Base-by-base conservation (phyloP, 1,140 invertebrate genomes). In the Magallana ariakensis region DNA sequence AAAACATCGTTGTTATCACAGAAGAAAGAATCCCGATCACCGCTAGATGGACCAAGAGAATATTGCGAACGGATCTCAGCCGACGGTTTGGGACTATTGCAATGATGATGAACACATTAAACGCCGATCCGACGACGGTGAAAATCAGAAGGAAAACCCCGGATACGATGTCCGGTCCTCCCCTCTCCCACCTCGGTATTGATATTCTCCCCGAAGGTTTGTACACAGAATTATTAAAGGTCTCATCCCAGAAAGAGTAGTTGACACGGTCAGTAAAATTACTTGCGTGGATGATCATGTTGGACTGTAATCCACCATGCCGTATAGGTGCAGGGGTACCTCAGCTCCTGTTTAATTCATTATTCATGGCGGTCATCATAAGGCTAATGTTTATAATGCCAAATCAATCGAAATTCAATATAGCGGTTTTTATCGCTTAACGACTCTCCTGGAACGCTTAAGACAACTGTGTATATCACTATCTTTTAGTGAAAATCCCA, bases 1-100 rank as follows among this genome's bases (percentile, higher is more conserved):
- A 85, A 53, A 87, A 89, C 57, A 92, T 80, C n/a, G 90, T 91
- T 7, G 89, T 92, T 9, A 90, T 80, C 55, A 92, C 33, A 33
- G 91, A 92, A 0, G 91, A 85, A 26, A 89, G 62, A 66, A 93
- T 80, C 1, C 93, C 93, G 0, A 93, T 90, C 6, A 87, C 82
- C 7, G 91, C 93, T 55, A 93, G 89, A 82, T 93, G 93, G 16
- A 93, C 89, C 2, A 93, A 87, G 11, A 93, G 87, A 62, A 93
- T 92, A 86, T 93, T 93, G 66, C 93, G 85, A 15, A 93, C 92
- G 22, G 91, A 90, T 19, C 92, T 80, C 80, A 93, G 88, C n/a
- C 92, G 87, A 54, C 91, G 88, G 84, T 93, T 93, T 0, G 93
- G 92, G 56, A 92, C 88, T 55, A 93, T 93, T 53, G 93, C 90